phyloP scores from a whole-genome alignment of 1,140 invertebrate species.

The Myzus persicae region DNA sequence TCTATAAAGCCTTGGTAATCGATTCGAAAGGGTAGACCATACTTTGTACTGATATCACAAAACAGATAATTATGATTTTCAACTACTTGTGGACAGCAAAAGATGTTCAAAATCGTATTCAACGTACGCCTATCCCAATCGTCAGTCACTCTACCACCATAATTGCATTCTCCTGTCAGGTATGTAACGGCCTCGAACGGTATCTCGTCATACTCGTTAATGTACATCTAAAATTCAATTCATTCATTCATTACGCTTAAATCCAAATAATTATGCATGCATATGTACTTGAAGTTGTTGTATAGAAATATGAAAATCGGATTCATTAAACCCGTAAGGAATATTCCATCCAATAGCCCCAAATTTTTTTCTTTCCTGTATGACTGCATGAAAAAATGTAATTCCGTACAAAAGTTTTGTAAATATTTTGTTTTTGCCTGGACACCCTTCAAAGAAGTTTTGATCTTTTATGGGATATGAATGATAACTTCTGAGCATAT shows the following conservation, averaged over 20 bases:
- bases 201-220: constrained; percentile 66
- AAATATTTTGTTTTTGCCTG: constrained; percentile 75
- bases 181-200: constrained; percentile 89
- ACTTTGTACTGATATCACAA: constrained; percentile 69
- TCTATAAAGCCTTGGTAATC: constrained; percentile 76
- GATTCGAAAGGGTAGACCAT: constrained; percentile 72
- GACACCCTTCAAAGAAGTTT: constrained; percentile 72
- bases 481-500: constrained; percentile 82
- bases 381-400: constrained; percentile 92
- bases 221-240: constrained; percentile 62
- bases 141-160: constrained; percentile 93
- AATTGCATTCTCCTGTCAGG: constrained; percentile 94
- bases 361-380: constrained; percentile 85
- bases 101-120: constrained; percentile 82
- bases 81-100: constrained; percentile 77
- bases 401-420: constrained; percentile 85
- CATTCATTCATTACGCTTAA: background rate
- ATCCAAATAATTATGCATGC: constrained; percentile 63
- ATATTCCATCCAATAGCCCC: constrained; percentile 95
- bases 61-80: constrained; percentile 71
- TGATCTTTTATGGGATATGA: constrained; percentile 80
- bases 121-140: constrained; percentile 89
- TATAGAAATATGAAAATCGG: constrained; percentile 90
- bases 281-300: constrained; percentile 83
- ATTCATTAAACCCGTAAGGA: constrained; percentile 93